phyloP scores from a whole-genome alignment of 2,113 vertebrate species.

The Cyphomyrus discorhynchus region DNA sequence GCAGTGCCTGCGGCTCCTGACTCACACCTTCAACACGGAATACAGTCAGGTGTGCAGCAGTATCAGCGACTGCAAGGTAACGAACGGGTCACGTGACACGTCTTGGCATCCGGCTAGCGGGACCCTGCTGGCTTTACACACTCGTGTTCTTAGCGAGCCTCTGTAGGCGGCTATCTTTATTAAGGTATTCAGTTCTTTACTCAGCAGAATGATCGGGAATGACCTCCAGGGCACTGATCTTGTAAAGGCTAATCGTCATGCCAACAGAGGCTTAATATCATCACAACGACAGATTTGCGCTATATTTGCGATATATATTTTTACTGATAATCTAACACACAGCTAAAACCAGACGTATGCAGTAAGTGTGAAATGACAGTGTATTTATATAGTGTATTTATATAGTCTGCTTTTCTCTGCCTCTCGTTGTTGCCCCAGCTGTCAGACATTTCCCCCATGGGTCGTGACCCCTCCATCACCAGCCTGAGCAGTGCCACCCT shows the following conservation, averaged over 20 bases:
- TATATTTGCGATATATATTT: neutral
- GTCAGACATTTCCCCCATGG: slow-evolving; percentile 88
- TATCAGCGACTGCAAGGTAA: slow-evolving; percentile 95
- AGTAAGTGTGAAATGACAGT: neutral
- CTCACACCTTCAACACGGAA: slow-evolving; percentile 92
- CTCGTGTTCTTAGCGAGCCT: neutral
- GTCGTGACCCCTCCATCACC: slow-evolving; percentile 84
- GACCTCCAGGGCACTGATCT: neutral
- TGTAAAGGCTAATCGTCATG: neutral
- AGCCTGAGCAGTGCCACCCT: slow-evolving; percentile 96
- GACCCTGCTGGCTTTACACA: neutral
- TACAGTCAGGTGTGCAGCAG: slow-evolving; percentile 88
- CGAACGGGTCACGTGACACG: slow-evolving; percentile 22
- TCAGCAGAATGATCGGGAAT: neutral
- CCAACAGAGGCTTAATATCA: neutral
- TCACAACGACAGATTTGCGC: neutral
- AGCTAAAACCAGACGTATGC: neutral
- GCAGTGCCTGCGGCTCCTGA: slow-evolving; percentile 91
- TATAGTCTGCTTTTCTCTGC: neutral
- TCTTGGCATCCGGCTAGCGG: neutral
- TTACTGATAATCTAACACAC: neutral
- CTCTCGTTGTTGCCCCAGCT: slow-evolving; percentile 54
- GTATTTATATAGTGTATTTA: neutral
- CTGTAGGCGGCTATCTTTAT: neutral
- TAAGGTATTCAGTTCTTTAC: neutral